phyloP scores from a whole-genome alignment of 1,140 invertebrate genomes.

The Conus betulinus region DNA sequence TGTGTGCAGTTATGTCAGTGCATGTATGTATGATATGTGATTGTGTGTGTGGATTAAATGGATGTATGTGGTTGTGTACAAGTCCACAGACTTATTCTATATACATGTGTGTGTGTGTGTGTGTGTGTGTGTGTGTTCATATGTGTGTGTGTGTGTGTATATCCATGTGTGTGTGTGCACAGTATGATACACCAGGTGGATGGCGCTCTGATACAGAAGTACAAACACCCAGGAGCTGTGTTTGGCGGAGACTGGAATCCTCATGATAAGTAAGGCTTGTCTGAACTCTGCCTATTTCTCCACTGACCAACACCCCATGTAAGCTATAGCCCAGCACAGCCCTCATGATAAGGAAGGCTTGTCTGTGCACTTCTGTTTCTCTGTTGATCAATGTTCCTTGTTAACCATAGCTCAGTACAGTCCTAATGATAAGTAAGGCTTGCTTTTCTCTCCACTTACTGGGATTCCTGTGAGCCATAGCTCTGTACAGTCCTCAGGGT shows the following conservation, averaged over 20 bases:
- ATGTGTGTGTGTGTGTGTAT: background rate
- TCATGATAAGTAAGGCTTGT: slow-evolving; percentile 71
- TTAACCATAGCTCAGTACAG: too few relatives aligned
- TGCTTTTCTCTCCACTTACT: too few relatives aligned
- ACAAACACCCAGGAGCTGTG: slow-evolving; percentile 75
- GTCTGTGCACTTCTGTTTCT: too few relatives aligned
- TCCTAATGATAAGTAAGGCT: too few relatives aligned
- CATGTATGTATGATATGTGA: too few relatives aligned
- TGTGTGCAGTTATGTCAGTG: background rate
- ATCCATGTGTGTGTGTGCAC: slow-evolving; percentile 20
- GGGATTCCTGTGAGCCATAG: too few relatives aligned
- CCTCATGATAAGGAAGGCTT: background rate
- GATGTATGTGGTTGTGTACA: too few relatives aligned
- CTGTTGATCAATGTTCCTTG: too few relatives aligned
- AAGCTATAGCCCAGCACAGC: too few relatives aligned
- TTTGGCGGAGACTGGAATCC: slow-evolving; percentile 78
- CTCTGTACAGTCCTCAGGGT: too few relatives aligned
- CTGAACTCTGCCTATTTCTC: background rate
- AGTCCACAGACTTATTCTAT: background rate
- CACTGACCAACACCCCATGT: too few relatives aligned
- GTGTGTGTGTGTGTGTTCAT: background rate
- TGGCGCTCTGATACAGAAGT: slow-evolving; percentile 73
- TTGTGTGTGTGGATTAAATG: too few relatives aligned
- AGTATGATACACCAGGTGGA: slow-evolving; percentile 75
- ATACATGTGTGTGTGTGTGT: background rate